Evolutionary conservation across 2,113 vertebrate species (phyloP).

Genomic region (Mus spicilegus): DNA sequence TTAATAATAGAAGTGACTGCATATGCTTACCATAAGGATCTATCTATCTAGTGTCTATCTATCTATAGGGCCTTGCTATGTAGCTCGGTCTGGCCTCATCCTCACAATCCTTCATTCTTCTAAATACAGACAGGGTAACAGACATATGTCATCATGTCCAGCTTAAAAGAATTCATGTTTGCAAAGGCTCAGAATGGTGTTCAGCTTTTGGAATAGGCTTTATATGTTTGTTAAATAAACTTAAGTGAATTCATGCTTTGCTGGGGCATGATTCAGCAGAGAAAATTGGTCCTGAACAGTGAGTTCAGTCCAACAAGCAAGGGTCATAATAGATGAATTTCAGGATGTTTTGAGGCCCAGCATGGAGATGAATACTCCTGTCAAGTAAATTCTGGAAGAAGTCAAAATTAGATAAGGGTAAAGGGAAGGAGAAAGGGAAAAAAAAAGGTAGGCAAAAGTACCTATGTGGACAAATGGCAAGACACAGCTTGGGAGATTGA

Average conservation of each 20-base stretch:
- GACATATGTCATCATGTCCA: too few species aligned
- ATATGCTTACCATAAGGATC: neutral
- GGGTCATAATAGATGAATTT: neutral
- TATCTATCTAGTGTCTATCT: neutral
- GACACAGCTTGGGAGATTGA: neutral
- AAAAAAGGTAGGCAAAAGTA: neutral
- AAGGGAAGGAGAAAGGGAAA: neutral
- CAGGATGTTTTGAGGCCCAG: neutral
- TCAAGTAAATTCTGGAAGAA: neutral
- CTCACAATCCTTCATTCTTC: neutral
- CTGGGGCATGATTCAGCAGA: neutral
- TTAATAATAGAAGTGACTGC: neutral
- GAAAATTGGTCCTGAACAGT: neutral
- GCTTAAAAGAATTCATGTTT: conserved; percentile 31
- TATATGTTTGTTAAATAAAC: conserved; percentile 55
- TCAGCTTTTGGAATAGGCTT: neutral
- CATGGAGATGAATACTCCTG: neutral
- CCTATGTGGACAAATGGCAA: neutral
- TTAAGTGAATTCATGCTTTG: neutral
- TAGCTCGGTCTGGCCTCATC: neutral
- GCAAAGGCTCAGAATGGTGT: neutral
- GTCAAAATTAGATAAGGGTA: neutral
- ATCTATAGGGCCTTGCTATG: neutral
- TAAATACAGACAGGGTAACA: neutral
- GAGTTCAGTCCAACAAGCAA: conserved; percentile 7